Conservation (phyloP, 2,113 vertebrate species). For the Microtus montanus region DNA sequence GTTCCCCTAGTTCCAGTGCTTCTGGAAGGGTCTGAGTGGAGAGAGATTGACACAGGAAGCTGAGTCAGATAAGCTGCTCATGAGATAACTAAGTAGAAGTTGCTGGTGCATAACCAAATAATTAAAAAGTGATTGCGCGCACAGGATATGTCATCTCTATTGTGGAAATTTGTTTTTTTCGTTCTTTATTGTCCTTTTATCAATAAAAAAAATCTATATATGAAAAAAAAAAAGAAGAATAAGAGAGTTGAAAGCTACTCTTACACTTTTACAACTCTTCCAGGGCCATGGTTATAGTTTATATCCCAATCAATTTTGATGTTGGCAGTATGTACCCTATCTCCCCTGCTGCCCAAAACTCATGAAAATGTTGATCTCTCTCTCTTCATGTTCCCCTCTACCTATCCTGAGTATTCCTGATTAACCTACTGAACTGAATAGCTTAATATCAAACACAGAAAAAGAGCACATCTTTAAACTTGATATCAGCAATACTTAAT, state of each 20-base stretch:
- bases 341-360: neutral
- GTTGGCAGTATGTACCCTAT: neutral
- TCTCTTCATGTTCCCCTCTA: neutral
- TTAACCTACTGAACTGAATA: neutral
- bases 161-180: too few relatives aligned
- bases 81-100: neutral
- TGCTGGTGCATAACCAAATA: neutral
- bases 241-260: neutral
- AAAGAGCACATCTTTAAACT: neutral
- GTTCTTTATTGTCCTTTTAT: too few relatives aligned
- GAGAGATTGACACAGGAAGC: neutral
- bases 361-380: neutral
- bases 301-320: neutral
- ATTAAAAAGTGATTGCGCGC: neutral
- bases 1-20: neutral
- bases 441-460: neutral
- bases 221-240: slow-evolving; percentile 36
- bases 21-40: neutral
- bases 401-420: neutral
- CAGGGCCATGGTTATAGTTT: neutral
- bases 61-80: neutral
- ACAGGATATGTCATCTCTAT: neutral
- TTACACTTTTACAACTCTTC: neutral
- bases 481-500: neutral
- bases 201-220: too few relatives aligned